Base-by-base conservation (phyloP, 2,797 vertebrate genomes). In the Corythornis leucogaster region DNA sequence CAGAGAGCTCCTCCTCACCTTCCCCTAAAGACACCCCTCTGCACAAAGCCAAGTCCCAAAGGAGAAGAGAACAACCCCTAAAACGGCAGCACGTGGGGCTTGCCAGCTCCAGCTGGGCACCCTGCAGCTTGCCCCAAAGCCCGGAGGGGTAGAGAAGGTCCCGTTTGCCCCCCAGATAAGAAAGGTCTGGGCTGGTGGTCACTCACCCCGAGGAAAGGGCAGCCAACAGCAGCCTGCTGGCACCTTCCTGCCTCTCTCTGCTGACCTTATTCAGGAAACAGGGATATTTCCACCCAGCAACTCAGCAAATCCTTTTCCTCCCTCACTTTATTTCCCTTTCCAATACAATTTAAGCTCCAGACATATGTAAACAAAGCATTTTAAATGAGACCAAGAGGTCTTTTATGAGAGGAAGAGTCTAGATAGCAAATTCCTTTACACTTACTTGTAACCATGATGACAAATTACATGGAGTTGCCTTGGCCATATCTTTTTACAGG, bases 11-110 rank as follows among this genome's bases (percentile, higher is more conserved):
- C 22, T 15, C 53, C 4, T 33, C 50, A 1, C 33, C 40, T 31
- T 1, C 68, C 42, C 2, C 8, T 3, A 13, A 38, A 40, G 12
- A 1, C 3, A 4, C 3, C 2, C 20, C 26, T 30, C 14, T 7
- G 24, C 12, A 22, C 68, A 5, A 5, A 45, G 67, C 6, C 35
- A 2, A 25, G 6, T 10, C 12, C 20, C 61, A 5, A 28, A 30
- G 22, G 43, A 12, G 48, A 67, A 53, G 8, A 22, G 15, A 48
- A 24, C 10, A 14, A 22, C 30, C 8, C 3, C 8, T 9, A 38
- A 19, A 67, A 42, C 17, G 35, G 38, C 30, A 35, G 66, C 11
- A 2, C 2, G 15, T 5, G 43, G 43, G 43, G 30, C 11, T 12
- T 12, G 30, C 19, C 30, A 11, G 28, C 42, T 6, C 45, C 1